Conservation (phyloP, 2,113 vertebrate species). For the Orycteropus afer region DNA sequence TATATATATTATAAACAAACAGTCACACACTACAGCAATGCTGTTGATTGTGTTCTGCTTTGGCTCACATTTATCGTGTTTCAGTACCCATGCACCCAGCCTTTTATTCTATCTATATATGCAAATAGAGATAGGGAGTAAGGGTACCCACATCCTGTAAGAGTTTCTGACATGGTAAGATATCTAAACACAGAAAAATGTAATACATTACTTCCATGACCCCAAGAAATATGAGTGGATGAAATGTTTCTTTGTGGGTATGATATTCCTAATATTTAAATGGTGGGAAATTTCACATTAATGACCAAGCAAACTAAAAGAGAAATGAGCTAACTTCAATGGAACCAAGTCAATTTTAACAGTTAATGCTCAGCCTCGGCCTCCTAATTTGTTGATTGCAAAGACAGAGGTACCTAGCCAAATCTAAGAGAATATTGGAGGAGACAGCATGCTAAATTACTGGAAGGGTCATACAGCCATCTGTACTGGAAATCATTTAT, state of each 20-base stretch:
- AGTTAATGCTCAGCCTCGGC: not conserved
- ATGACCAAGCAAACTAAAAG: not conserved
- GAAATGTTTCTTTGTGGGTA: not conserved
- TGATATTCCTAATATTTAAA: not conserved
- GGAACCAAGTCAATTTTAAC: not conserved
- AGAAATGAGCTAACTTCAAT: not conserved
- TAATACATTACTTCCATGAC: not conserved
- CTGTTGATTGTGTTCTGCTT: not conserved
- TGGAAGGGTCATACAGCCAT: not conserved
- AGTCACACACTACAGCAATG: not conserved
- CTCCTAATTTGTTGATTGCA: not conserved
- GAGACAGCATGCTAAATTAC: not conserved
- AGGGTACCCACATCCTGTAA: not conserved
- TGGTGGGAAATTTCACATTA: not conserved
- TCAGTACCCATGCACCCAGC: not conserved
- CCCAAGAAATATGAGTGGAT: not conserved
- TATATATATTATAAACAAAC: not conserved
- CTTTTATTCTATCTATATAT: not conserved
- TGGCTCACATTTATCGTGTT: not conserved
- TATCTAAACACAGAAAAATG: not conserved
- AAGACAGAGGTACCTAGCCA: not conserved
- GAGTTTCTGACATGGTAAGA: not conserved
- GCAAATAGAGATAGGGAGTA: not conserved
- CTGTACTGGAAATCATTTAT: not conserved
- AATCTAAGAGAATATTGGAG: not conserved